Evolutionary conservation across 2,888 invertebrate genomes (phyloP).

Genomic region (Steinernema hermaphroditum): DNA sequence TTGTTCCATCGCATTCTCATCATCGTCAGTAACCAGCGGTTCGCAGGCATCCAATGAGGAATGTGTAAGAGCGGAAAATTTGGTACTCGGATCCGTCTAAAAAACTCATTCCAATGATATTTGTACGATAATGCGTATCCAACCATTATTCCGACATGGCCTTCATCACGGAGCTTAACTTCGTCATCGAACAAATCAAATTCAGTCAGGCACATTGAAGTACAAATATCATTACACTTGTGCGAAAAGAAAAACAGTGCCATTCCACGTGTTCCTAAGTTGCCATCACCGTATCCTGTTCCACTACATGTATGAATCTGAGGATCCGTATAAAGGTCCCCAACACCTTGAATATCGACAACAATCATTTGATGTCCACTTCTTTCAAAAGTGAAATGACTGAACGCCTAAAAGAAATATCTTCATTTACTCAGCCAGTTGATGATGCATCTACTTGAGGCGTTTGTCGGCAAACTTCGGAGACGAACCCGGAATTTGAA

Average conservation of each 20-base stretch:
- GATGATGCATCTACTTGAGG: slow-evolving; percentile 65
- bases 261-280: slow-evolving; percentile 72
- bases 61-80: slow-evolving; percentile 19
- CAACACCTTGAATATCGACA: slow-evolving; percentile 73
- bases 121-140: neutral
- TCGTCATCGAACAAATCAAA: slow-evolving; percentile 71
- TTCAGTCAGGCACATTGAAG: slow-evolving; percentile 69
- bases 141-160: neutral
- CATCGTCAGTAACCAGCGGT: slow-evolving; percentile 28
- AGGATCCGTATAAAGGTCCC: slow-evolving; percentile 73
- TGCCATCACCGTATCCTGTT: slow-evolving; percentile 71
- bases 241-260: slow-evolving; percentile 73
- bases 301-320: slow-evolving; percentile 72
- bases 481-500: slow-evolving; percentile 72
- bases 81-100: slow-evolving; percentile 27
- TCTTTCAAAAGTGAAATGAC: slow-evolving; percentile 73
- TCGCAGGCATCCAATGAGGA: slow-evolving; percentile 23
- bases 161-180: slow-evolving; percentile 30
- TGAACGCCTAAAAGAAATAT: slow-evolving; percentile 68
- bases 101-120: neutral
- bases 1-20: slow-evolving; percentile 49
- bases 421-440: neutral
- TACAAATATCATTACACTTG: slow-evolving; percentile 71
- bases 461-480: slow-evolving; percentile 69
- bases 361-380: slow-evolving; percentile 72